A percentile compares a stretch with the other conserved stretches of the same genome.
These are phyloP conservation scores for Hippoglossus hippoglossus DNA, from an alignment of 2,797 vertebrate genomes.

Conservation along the genomic window DNA sequence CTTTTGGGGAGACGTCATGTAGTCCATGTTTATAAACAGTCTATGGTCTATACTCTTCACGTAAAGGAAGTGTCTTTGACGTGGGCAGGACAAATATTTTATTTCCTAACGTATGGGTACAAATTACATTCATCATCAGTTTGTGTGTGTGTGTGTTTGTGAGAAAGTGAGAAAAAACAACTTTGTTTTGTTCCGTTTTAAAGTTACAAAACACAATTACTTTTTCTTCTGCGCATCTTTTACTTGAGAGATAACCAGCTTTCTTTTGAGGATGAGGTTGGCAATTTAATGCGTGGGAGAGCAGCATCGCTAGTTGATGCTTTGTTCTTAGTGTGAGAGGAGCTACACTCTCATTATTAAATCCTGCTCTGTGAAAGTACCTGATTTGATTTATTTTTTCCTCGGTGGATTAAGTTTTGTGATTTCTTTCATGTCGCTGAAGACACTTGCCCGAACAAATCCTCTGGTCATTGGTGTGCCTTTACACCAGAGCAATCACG, in stretches of 20 bases:
- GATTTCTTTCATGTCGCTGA: slow-evolving; percentile 19
- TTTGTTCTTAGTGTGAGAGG: slow-evolving; percentile 26
- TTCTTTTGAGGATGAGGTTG: slow-evolving; percentile 22
- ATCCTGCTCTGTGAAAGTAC: slow-evolving; percentile 24
- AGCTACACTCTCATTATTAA: slow-evolving; percentile 39
- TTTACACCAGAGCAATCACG: slow-evolving; percentile 13
- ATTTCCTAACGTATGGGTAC: not conserved
- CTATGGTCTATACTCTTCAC: no score
- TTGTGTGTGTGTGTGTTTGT: no score
- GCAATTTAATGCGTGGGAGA: slow-evolving; percentile 43
- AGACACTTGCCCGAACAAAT: slow-evolving; percentile 26
- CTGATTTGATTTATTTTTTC: slow-evolving; percentile 23
- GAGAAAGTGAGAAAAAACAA: no score
- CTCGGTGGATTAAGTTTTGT: slow-evolving; percentile 32
- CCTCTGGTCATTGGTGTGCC: slow-evolving; percentile 18
- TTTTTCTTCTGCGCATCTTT: not conserved
- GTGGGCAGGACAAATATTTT: no score
- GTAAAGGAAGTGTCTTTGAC: no score
- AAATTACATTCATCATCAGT: no score
- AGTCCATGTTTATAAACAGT: no score
- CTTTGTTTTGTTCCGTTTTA: not conserved
- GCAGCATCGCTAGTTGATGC: slow-evolving; percentile 27
- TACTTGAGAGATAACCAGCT: not conserved
- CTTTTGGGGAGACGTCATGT: no score
- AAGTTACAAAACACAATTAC: not conserved